These are phyloP conservation scores for Nomada lathburiana DNA, from an alignment of 2,888 invertebrate species.

Conservation along the genomic window DNA sequence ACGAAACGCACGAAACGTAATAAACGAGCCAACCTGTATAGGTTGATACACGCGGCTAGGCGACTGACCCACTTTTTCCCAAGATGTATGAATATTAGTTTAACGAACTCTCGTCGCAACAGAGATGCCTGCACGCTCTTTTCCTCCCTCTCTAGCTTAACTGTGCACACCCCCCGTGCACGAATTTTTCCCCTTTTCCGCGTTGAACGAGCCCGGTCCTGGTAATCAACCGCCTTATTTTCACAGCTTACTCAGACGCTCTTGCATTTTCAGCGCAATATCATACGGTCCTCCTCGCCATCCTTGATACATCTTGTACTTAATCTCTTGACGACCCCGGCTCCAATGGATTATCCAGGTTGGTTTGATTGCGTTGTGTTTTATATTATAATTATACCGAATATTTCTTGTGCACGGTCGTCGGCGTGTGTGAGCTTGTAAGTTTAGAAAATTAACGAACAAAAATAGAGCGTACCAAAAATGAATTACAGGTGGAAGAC, in stretches of 20 bases:
- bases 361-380: too few relatives aligned
- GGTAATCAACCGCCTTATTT: slow-evolving; percentile 46
- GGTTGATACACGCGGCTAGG: slow-evolving; percentile 22
- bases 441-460: too few relatives aligned
- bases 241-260: slow-evolving; percentile 15
- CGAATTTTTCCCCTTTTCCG: slow-evolving; percentile 18
- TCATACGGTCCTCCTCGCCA: neutral
- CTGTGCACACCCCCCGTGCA: neutral
- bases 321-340: too few relatives aligned
- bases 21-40: slow-evolving; percentile 35
- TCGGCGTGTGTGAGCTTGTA: too few relatives aligned
- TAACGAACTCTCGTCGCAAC: slow-evolving; percentile 53
- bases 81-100: slow-evolving; percentile 55
- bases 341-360: too few relatives aligned
- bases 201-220: slow-evolving; percentile 34
- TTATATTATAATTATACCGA: too few relatives aligned
- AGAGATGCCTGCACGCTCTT: slow-evolving; percentile 13
- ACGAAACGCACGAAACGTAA: slow-evolving; percentile 40
- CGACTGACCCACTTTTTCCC: slow-evolving; percentile 45
- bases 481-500: too few relatives aligned
- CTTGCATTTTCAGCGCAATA: neutral
- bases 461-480: too few relatives aligned
- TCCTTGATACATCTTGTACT: neutral
- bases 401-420: too few relatives aligned
- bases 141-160: neutral